A percentile compares a stretch with the other conserved stretches of the same genome.
Evolutionary conservation across 2,113 vertebrate genomes (phyloP).

Genomic region (Cavia porcellus): DNA sequence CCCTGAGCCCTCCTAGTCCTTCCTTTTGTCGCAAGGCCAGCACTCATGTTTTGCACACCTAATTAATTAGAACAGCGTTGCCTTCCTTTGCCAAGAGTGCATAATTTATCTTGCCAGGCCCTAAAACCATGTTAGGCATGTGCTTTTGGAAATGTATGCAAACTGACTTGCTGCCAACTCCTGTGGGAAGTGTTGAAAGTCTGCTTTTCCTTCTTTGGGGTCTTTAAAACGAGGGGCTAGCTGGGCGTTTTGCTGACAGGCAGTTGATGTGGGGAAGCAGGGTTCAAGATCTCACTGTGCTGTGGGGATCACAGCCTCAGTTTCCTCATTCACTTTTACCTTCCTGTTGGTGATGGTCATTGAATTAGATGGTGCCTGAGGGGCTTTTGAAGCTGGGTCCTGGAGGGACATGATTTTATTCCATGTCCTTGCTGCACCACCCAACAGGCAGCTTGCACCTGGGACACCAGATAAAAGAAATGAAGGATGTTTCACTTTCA

Average conservation of each 20-base stretch:
- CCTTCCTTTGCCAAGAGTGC: slow-evolving; percentile 60
- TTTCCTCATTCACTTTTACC: background rate
- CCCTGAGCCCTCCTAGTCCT: slow-evolving; percentile 42
- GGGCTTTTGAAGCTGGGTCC: no score
- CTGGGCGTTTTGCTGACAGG: background rate
- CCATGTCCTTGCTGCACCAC: background rate
- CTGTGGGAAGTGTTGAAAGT: background rate
- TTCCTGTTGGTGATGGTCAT: no score
- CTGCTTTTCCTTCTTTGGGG: background rate
- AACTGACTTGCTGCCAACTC: background rate
- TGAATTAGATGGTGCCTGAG: background rate
- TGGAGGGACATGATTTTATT: background rate
- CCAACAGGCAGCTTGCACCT: background rate
- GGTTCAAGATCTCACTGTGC: background rate
- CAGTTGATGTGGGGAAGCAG: background rate
- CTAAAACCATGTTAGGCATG: slow-evolving; percentile 12
- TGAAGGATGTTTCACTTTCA: background rate
- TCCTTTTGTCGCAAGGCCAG: slow-evolving; percentile 63
- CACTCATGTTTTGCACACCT: slow-evolving; percentile 44
- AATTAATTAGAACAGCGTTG: slow-evolving; percentile 72
- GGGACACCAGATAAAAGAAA: background rate
- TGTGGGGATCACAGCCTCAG: background rate
- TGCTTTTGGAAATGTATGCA: slow-evolving; percentile 58
- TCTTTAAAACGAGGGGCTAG: background rate
- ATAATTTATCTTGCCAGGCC: slow-evolving; percentile 71